Evolutionary conservation across 2,888 invertebrate genomes (phyloP), one percentile per base, ranked within the genome.

Genomic region (Drosophila quinaria): DNA sequence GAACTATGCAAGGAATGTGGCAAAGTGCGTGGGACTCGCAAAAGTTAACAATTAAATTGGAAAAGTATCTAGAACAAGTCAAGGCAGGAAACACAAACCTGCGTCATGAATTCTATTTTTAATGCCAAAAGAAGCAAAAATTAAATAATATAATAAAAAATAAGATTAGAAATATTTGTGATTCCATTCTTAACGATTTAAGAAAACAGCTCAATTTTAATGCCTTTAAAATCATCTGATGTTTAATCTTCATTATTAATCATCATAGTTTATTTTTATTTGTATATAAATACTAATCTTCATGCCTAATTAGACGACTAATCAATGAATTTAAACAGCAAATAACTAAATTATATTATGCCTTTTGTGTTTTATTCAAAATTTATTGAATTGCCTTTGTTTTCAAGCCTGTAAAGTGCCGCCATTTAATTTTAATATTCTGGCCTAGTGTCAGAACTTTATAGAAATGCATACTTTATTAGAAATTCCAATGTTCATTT

Each of bases 1-100:
- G 46, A 75, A 71, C 44, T 64, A 75, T 75, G 70, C 63, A 19
- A 41, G 67, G 75, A 75, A 75, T 75, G 74, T 50, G 54, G 62
- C 62, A 44, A 66, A 75, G 75, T 75, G 75, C 71, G 75, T 75
- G 75, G 75, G 75, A 49, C 42, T 61, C 52, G 56, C 25, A 58
- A 61, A 61, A 54, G 44, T 50, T 41, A 55, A 58, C 64, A 73
- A 71, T 71, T 55, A 59, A 70, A 63, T 49, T 41, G 37, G 10
- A 31, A 60, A 63, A 55, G 29, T 52, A 29, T 29, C 29, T 29
- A 35, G 52, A 17, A 56, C 61, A 10, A 42, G n/a, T 29, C 33
- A 29, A 17, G 5, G 42, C 10, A 49, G 19, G 10, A 41, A 19
- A 41, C 11, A 6, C 5, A 19, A 51, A 22, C 13, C 37, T 13